phyloP scores from a whole-genome alignment of 2,888 invertebrate species.

The Eurois occulta region DNA sequence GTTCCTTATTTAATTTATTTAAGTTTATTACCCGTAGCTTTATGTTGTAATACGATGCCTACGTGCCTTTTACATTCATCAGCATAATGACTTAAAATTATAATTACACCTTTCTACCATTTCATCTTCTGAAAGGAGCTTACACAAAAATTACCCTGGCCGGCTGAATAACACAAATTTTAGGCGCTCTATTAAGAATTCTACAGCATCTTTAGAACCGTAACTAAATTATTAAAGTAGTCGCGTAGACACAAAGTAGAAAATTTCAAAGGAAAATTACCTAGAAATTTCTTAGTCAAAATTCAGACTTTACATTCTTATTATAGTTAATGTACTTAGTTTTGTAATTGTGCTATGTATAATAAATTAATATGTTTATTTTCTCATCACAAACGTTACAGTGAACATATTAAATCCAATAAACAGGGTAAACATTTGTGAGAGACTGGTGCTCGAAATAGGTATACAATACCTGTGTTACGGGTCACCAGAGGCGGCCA shows the following conservation, averaged over 20 bases:
- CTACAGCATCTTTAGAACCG: slow-evolving; percentile 45
- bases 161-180: slow-evolving; percentile 41
- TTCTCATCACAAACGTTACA: too few species aligned
- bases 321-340: slow-evolving; percentile 32
- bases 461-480: too few species aligned
- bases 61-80: background rate
- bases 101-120: slow-evolving; percentile 8
- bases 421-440: too few species aligned
- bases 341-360: slow-evolving; percentile 27
- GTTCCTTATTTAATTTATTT: background rate
- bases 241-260: slow-evolving; percentile 40
- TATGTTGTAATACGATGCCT: background rate
- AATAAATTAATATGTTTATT: too few species aligned
- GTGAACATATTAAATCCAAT: too few species aligned
- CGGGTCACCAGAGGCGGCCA: too few species aligned
- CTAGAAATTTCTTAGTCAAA: slow-evolving; percentile 50
- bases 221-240: slow-evolving; percentile 55
- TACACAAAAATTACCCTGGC: slow-evolving; percentile 35
- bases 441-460: too few species aligned
- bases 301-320: slow-evolving; percentile 38
- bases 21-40: background rate
- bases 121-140: background rate
- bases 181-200: slow-evolving; percentile 52
- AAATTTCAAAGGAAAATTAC: slow-evolving; percentile 49
- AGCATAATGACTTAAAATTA: slow-evolving; percentile 3